Conservation (phyloP, 2,888 invertebrate species). For the Epirrhoe tristata region DNA sequence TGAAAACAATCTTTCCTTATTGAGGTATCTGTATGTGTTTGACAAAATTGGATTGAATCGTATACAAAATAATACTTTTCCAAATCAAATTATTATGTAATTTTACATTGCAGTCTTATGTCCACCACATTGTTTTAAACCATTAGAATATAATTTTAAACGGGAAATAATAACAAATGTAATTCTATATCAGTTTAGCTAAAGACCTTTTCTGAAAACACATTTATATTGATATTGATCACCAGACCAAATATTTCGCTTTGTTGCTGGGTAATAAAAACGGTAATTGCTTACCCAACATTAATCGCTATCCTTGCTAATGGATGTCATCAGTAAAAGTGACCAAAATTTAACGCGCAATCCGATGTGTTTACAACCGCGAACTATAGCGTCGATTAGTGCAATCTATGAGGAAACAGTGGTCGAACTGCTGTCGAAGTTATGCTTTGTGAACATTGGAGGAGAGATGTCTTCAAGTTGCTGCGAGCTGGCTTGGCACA, state of each 20-base stretch:
- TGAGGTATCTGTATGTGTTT: not conserved
- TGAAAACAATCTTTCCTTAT: constrained; percentile 6
- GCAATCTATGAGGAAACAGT: constrained; percentile 10
- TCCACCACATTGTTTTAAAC: not conserved
- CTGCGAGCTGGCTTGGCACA: constrained; percentile 52
- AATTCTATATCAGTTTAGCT: not conserved
- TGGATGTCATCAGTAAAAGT: constrained; percentile 28
- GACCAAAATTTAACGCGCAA: constrained; percentile 31
- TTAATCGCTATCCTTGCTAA: constrained; percentile 23
- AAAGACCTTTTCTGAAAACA: not conserved
- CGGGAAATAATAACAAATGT: not conserved
- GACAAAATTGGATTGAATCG: constrained; percentile 1
- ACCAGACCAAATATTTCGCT: constrained; percentile 7
- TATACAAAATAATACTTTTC: not conserved
- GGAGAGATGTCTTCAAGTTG: constrained; percentile 32
- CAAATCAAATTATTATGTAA: not conserved
- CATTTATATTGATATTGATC: constrained; percentile 24
- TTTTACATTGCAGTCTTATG: not conserved
- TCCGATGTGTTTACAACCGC: constrained; percentile 11
- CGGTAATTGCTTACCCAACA: constrained; percentile 18
- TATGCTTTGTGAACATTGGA: constrained; percentile 38
- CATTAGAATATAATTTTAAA: not conserved
- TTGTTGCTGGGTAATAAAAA: constrained; percentile 12
- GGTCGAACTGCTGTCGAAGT: constrained; percentile 33
- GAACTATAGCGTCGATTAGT: constrained; percentile 16